A percentile compares a stretch with the other conserved stretches of the same genome.
Evolutionary conservation across 1,140 invertebrate species (phyloP).

Genomic region (Zaprionus ornatus): DNA sequence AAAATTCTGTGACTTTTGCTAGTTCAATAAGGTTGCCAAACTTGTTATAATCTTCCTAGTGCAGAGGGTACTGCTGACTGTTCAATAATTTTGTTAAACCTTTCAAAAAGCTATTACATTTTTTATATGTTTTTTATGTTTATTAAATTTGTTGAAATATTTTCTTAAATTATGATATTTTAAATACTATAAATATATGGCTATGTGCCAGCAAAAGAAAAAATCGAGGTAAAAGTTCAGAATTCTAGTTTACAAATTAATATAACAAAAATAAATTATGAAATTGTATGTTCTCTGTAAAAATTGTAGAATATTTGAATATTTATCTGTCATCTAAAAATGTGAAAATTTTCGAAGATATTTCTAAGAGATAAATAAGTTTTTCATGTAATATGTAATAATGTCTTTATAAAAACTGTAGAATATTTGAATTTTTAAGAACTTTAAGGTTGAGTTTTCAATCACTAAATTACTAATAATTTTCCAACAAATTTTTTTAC

Average conservation of each 20-base stretch:
- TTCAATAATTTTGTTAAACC: background rate
- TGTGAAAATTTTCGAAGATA: too few relatives aligned
- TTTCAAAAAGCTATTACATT: too few relatives aligned
- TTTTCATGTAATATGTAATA: background rate
- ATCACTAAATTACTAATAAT: background rate
- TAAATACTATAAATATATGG: too few relatives aligned
- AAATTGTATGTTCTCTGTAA: background rate
- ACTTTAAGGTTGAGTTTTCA: background rate
- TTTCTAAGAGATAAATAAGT: background rate
- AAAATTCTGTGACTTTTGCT: conserved; percentile 22
- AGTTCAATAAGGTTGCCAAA: conserved; percentile 14
- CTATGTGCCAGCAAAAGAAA: too few relatives aligned
- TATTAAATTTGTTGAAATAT: background rate
- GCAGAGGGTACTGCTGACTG: background rate
- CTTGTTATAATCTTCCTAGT: background rate
- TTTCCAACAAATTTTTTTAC: background rate
- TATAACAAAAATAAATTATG: background rate
- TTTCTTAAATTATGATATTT: background rate
- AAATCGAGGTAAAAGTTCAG: background rate
- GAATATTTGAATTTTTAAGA: background rate
- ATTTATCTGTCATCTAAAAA: too few relatives aligned
- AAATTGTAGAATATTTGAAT: background rate
- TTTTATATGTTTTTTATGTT: too few relatives aligned
- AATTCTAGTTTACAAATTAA: background rate
- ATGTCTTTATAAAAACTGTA: background rate